Base-by-base conservation (phyloP, 2,797 vertebrate genomes). In the Semotilus atromaculatus region DNA sequence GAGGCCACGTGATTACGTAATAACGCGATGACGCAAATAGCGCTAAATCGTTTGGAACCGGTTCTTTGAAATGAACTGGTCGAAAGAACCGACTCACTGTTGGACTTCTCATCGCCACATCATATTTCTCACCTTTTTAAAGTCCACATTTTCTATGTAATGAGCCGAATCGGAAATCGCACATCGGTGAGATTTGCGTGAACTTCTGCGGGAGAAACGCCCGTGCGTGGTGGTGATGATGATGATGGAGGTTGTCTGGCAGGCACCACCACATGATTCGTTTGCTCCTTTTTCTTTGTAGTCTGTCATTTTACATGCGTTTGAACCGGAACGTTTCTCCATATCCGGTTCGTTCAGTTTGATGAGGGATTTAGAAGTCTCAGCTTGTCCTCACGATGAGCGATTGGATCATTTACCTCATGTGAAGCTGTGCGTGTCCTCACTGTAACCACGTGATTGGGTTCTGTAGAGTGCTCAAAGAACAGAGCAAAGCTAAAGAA, bases 161-260 rank as follows among this genome's bases (percentile, higher is more conserved):
- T 77, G 43, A 58, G 40, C 31, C 79, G 72, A 74, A 70, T 34
- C 85, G 83, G 74, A 84, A 68, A 70, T 83, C 77, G 53, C 83
- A 85, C 58, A 16, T 66, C 19, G 11, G 21, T 70, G 51, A 26
- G 43, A 26, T 73, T 36, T n/a, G 64, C 13, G 62, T 76, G 19
- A 60, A 48, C n/a, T 58, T 53, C 62, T 19, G 26, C 16, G 14
- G 48, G 21, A 48, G 51, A 64, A 34, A 36, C n/a, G 10, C 75
- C 66, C 23, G 34, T 62, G 40, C 26, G 38, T n/a, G n/a, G n/a
- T 51, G 18, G 31, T 64, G 34, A 55, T 26, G 62, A 43, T 45
- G 43, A 14, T 45, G 43, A 45, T 48, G 14, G 45, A 16, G 13
- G 1, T 34, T 71, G 9, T n/a, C n/a, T n/a, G n/a, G n/a, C n/a